phyloP scores from a whole-genome alignment of 2,797 vertebrate genomes.

The Parambassis ranga region DNA sequence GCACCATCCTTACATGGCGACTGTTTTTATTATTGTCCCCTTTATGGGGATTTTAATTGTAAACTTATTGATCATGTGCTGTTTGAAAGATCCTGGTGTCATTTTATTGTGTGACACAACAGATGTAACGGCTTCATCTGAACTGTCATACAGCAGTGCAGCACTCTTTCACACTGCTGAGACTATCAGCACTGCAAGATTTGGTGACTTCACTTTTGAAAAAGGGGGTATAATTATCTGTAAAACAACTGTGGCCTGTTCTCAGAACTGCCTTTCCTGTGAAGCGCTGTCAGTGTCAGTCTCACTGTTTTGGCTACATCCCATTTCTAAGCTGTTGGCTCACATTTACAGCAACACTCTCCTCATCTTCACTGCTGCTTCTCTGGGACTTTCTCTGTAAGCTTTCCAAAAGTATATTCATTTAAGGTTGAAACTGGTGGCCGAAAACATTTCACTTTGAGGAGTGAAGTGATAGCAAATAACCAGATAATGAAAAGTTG shows the following conservation, averaged over 20 bases:
- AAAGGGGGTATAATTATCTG: not conserved
- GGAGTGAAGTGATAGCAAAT: too few relatives aligned
- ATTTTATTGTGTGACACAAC: constrained; percentile 12
- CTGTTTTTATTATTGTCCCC: not conserved
- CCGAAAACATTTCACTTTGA: too few relatives aligned
- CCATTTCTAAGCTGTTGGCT: not conserved
- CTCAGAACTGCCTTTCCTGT: not conserved
- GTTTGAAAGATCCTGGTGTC: not conserved
- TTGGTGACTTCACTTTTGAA: not conserved
- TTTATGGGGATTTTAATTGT: too few relatives aligned
- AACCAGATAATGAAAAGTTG: too few relatives aligned
- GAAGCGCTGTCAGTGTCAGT: not conserved
- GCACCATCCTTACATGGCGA: too few relatives aligned
- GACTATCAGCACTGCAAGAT: constrained; percentile 19
- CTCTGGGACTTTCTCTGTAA: not conserved
- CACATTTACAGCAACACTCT: not conserved
- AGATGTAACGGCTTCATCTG: constrained; percentile 15
- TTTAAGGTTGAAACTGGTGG: not conserved
- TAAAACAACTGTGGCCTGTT: not conserved
- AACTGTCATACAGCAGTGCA: constrained; percentile 44
- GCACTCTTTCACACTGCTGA: constrained; percentile 31
- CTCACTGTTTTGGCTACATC: not conserved
- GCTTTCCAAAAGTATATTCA: not conserved
- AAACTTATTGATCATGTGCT: too few relatives aligned
- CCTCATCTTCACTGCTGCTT: not conserved